Conservation (phyloP, 1,140 invertebrate genomes). For the Chlorops oryzae region DNA sequence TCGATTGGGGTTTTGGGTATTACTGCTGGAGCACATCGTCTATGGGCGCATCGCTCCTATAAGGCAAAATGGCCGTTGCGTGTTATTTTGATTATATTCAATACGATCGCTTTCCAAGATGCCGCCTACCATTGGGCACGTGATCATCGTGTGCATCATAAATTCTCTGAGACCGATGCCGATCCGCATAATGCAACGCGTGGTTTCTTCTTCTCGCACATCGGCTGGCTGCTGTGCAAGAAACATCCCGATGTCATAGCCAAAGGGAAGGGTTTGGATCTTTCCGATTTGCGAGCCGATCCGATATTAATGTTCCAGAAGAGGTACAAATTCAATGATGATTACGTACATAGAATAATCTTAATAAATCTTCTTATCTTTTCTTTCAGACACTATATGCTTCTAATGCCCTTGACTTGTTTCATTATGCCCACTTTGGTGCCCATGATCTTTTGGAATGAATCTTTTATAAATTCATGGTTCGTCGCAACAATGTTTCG, state of each 20-base stretch:
- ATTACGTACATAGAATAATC: not conserved
- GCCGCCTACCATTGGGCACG: constrained; percentile 84
- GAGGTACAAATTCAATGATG: constrained; percentile 53
- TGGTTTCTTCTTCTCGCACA: constrained; percentile 93
- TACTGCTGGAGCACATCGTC: constrained; percentile 86
- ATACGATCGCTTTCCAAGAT: constrained; percentile 85
- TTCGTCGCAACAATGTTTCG: constrained; percentile 74
- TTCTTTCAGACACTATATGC: constrained; percentile 65
- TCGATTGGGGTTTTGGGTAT: constrained; percentile 69
- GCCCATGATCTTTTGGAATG: constrained; percentile 76
- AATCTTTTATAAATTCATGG: constrained; percentile 69
- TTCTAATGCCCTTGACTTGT: constrained; percentile 70
- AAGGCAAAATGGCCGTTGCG: constrained; percentile 83
- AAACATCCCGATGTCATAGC: constrained; percentile 84
- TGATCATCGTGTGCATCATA: constrained; percentile 94
- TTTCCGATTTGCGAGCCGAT: constrained; percentile 81
- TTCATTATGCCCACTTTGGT: constrained; percentile 79
- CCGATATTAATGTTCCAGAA: constrained; percentile 80
- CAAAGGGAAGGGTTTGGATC: constrained; percentile 78
- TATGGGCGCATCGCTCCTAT: constrained; percentile 90
- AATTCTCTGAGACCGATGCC: constrained; percentile 90
- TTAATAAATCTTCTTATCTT: not conserved
- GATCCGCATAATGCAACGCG: constrained; percentile 88
- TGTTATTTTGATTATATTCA: constrained; percentile 67
- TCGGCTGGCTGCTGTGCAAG: constrained; percentile 84